A percentile compares a stretch with the other conserved stretches of the same genome.
Evolutionary conservation across 1,140 invertebrate genomes (phyloP).

Genomic region (Camponotus floridanus): DNA sequence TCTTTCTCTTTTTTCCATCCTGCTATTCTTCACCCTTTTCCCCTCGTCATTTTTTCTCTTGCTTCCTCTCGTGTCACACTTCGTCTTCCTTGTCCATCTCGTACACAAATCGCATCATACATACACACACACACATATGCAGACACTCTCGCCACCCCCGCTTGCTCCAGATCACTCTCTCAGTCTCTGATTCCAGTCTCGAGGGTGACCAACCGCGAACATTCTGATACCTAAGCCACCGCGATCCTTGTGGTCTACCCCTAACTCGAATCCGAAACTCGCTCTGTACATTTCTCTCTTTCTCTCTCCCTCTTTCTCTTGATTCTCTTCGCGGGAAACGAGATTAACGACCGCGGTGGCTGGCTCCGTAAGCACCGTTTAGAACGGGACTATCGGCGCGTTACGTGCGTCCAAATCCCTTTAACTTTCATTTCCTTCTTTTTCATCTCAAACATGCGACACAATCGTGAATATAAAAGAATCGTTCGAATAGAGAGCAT

Average conservation of each 20-base stretch:
- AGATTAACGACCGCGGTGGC: conserved; percentile 66
- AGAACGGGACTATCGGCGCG: conserved; percentile 53
- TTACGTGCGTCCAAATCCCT: conserved; percentile 46
- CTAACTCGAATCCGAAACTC: conserved; percentile 60
- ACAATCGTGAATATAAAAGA: conserved; percentile 30
- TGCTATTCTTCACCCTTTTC: conserved; percentile 29
- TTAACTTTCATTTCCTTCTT: conserved; percentile 44
- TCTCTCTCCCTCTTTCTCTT: conserved; percentile 14
- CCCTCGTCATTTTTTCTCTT: conserved; percentile 37
- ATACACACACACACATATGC: background rate
- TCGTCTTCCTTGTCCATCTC: conserved; percentile 20
- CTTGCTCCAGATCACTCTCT: conserved; percentile 45
- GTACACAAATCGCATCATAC: conserved; percentile 21
- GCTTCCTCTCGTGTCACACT: conserved; percentile 26
- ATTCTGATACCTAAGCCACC: conserved; percentile 78
- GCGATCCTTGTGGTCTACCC: conserved; percentile 78
- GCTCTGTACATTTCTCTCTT: conserved; percentile 11
- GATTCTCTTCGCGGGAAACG: conserved; percentile 61
- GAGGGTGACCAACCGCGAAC: conserved; percentile 82
- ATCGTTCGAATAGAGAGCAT: conserved; percentile 9
- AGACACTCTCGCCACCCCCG: conserved; percentile 39
- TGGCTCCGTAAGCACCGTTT: conserved; percentile 47
- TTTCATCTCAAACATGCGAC: background rate
- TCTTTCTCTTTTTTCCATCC: conserved; percentile 4
- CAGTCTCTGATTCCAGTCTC: conserved; percentile 77